These are phyloP conservation scores for Myzus persicae DNA, from an alignment of 1,140 invertebrate species.

Conservation along the genomic window DNA sequence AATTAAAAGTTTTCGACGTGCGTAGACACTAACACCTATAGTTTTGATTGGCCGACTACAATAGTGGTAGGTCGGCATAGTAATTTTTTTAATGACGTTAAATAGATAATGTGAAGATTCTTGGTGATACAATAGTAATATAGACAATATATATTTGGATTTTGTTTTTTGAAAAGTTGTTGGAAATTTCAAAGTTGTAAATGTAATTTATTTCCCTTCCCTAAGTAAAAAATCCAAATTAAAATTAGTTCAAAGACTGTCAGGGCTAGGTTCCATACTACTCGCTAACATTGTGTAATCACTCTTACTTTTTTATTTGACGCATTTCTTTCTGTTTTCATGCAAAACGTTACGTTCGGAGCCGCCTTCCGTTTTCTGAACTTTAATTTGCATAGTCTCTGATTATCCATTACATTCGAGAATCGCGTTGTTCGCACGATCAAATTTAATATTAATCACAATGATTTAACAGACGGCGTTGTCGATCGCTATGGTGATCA, in stretches of 20 bases:
- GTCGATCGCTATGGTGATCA: neutral
- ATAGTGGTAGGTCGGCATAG: no score
- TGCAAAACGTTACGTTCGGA: conserved; percentile 66
- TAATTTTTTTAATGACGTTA: no score
- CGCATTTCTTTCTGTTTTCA: conserved; percentile 68
- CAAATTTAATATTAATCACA: neutral
- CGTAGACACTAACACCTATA: no score
- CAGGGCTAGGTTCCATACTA: neutral
- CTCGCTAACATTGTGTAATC: neutral
- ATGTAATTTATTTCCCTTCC: neutral
- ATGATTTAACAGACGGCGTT: neutral
- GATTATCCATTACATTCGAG: conserved; percentile 52
- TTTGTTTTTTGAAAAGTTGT: neutral
- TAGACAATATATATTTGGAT: neutral
- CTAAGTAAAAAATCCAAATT: neutral
- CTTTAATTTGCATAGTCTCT: conserved; percentile 40
- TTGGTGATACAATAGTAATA: neutral
- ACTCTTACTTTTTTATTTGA: conserved; percentile 67
- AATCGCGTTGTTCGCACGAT: neutral
- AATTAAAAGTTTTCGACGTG: no score
- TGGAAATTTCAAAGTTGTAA: neutral
- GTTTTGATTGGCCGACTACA: no score
- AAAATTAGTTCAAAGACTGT: neutral
- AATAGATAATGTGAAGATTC: no score
- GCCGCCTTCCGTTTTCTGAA: conserved; percentile 67